Percentiles rank a stretch among this genome's conserved stretches.
These are phyloP conservation scores for Marmota flaviventris DNA, from an alignment of 2,113 vertebrate species.

Conservation along the genomic window DNA sequence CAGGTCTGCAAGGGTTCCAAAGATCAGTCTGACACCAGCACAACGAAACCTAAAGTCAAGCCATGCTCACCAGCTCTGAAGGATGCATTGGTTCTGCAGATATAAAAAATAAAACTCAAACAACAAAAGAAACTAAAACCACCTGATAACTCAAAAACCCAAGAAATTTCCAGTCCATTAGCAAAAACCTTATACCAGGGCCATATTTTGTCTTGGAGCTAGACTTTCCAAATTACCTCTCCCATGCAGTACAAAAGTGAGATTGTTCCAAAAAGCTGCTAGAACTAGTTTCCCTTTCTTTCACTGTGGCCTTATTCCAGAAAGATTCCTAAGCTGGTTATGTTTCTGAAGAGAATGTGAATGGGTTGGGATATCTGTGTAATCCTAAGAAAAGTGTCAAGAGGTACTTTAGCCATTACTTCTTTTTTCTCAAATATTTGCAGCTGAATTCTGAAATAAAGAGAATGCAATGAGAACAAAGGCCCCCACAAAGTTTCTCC, in stretches of 20 bases:
- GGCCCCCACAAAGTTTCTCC: neutral
- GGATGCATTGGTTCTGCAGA: neutral
- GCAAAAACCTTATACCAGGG: neutral
- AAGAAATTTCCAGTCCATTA: neutral
- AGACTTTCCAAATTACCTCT: neutral
- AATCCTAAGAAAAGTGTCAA: neutral
- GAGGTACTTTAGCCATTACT: neutral
- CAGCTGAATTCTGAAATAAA: neutral
- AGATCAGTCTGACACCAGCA: neutral
- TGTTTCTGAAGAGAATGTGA: conserved; percentile 47
- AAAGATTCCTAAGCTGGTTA: neutral
- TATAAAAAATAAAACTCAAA: conserved; percentile 27
- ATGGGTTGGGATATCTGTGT: neutral
- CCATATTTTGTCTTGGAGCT: neutral
- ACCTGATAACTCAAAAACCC: neutral
- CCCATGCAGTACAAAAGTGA: no score
- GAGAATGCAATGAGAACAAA: neutral
- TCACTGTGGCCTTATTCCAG: neutral
- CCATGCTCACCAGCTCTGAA: neutral
- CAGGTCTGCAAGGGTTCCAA: neutral
- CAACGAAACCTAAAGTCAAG: neutral
- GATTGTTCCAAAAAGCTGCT: neutral
- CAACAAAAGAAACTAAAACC: neutral
- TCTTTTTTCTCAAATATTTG: conserved; percentile 28
- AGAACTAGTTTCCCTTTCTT: neutral